phyloP scores from a whole-genome alignment of 23 tunicate species.

The Styela plicata region DNA sequence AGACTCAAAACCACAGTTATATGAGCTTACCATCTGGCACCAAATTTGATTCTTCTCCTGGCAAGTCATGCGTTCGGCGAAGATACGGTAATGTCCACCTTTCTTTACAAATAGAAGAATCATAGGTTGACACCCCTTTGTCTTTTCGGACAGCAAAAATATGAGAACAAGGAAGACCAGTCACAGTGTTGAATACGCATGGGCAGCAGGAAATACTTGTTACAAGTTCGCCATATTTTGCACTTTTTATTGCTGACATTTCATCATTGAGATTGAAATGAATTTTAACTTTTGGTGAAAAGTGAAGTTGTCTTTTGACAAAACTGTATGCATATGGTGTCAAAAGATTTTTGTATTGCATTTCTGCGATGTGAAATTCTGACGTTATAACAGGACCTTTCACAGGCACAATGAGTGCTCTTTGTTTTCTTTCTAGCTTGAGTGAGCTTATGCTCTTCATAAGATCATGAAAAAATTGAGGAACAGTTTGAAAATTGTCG shows the following conservation, averaged over 20 bases:
- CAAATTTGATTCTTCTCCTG: background rate
- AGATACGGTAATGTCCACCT: slow-evolving; percentile 18
- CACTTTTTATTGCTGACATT: background rate
- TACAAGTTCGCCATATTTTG: slow-evolving; percentile 1
- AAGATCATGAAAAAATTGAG: background rate
- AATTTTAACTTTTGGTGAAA: slow-evolving; percentile 8
- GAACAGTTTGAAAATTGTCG: background rate
- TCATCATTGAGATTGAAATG: background rate
- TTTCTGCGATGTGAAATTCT: slow-evolving; percentile 12
- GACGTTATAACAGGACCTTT: slow-evolving; percentile 24
- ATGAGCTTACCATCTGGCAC: slow-evolving; percentile 28
- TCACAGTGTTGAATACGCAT: slow-evolving; percentile 25
- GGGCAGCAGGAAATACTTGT: slow-evolving; percentile 9
- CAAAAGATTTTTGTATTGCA: slow-evolving; percentile 8
- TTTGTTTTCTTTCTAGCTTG: slow-evolving; percentile 8
- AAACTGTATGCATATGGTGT: slow-evolving; percentile 12
- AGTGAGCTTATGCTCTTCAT: background rate
- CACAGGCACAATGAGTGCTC: background rate
- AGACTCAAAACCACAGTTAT: too few relatives aligned
- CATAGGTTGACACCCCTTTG: background rate
- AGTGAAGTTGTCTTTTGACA: slow-evolving; percentile 11
- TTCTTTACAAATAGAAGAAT: background rate
- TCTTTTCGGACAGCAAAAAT: slow-evolving; percentile 19
- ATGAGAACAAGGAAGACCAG: slow-evolving; percentile 32
- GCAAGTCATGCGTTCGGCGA: background rate